Base-by-base conservation (phyloP, 2,888 invertebrate genomes). In the Octonoba sinensis region DNA sequence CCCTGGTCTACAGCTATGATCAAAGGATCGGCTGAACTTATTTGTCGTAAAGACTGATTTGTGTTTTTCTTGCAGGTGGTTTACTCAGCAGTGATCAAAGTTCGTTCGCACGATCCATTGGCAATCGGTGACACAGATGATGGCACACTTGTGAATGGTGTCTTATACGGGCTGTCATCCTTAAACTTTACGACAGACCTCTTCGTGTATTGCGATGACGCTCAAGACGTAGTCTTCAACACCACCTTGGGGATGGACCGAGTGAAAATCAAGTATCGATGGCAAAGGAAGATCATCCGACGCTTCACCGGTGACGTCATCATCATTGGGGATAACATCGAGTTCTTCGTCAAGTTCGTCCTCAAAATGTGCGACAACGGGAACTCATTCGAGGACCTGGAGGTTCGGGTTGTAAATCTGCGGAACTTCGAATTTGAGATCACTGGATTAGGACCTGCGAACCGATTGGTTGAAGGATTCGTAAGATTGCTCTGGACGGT, bases 151-250 rank as follows among this genome's bases (percentile, higher is more conserved):
- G n/a, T 49, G 8, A 57, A 74, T 54, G 79, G 79, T 24, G 54
- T 69, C 18, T 56, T 81, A 8, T 24, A 47, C 27, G 79, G 79
- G 8, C 46, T 81, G 16, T 74, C 73, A 13, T 62, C 73, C 11
- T 57, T 81, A 16, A 56, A 36, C 36, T 69, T 69, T 20, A 18
- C 49, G 24, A 46, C 73, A 6, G 64, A 47, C 0, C 22, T 81
- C 2, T 15, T 64, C 13, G 79, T 81, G 13, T 20, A 56, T n/a
- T 81, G 79, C 22, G 56, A 74, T 13, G 62, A 46, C 2, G 49
- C 46, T 0, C 57, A 69, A 12, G 51, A 24, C 11, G 47, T 81
- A 1, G 20, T 73, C 12, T 66, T 81, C 44, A 20, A 3, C 8
- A 73, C 73, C 0, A 62, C 69, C 6, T 18, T 81, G 3, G 54